Evolutionary conservation across 2,888 invertebrate genomes (phyloP).

Genomic region (Ischnus inquisitorius): DNA sequence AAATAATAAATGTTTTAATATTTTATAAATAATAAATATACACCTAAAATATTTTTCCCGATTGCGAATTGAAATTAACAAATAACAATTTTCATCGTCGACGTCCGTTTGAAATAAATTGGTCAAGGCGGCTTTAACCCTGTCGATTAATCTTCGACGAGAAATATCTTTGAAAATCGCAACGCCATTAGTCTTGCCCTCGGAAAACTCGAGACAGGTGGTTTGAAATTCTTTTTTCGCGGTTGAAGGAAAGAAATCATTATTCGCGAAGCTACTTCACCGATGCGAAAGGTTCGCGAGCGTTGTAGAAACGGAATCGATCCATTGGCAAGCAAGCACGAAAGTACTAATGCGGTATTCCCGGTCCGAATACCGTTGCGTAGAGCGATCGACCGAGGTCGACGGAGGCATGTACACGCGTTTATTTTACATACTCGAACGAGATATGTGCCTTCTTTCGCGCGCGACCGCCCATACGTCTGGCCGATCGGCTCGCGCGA

Average conservation of each 20-base stretch:
- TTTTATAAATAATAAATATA: no score
- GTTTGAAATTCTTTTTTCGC: not conserved
- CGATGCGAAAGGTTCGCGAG: slow-evolving; percentile 27
- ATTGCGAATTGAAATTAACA: not conserved
- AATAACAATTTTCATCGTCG: not conserved
- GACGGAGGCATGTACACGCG: slow-evolving; percentile 31
- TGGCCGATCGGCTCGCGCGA: slow-evolving; percentile 35
- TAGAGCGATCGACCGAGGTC: slow-evolving; percentile 52
- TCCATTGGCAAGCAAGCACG: slow-evolving; percentile 66
- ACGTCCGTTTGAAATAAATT: not conserved
- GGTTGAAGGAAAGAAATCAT: not conserved
- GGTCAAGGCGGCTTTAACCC: not conserved
- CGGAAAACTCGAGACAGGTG: not conserved
- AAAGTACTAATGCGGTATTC: slow-evolving; percentile 66
- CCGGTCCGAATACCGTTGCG: slow-evolving; percentile 69
- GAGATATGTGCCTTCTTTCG: slow-evolving; percentile 11
- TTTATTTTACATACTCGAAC: slow-evolving; percentile 53
- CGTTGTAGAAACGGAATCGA: slow-evolving; percentile 63
- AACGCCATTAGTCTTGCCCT: not conserved
- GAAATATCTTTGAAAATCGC: not conserved
- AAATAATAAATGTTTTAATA: no score
- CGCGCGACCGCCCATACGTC: slow-evolving; percentile 15
- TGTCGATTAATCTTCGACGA: not conserved
- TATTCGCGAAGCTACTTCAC: slow-evolving; percentile 11
- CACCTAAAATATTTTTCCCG: no score